Conservation (phyloP, 1,140 invertebrate genomes). For the Elymnias hypermnestra region DNA sequence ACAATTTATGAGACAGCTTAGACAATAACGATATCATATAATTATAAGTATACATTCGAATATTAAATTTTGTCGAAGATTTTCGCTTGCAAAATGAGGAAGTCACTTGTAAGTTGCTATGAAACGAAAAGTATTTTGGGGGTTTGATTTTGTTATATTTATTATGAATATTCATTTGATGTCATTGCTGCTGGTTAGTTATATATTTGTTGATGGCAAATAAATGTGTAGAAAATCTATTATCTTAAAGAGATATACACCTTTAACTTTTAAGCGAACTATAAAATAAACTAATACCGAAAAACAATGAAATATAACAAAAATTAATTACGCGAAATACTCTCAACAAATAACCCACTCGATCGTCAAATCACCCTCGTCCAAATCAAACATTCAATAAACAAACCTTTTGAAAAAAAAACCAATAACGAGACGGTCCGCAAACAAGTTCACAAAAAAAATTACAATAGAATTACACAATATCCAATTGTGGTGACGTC, state of each 20-base stretch:
- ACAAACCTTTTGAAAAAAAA: constrained; percentile 32
- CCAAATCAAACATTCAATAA: constrained; percentile 42
- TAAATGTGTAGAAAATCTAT: too few species aligned
- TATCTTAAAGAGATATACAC: too few species aligned
- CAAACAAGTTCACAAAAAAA: constrained; percentile 49
- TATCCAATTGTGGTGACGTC: constrained; percentile 60
- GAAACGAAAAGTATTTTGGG: too few species aligned
- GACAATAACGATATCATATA: background rate
- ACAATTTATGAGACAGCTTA: constrained; percentile 2
- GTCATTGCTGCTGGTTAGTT: too few species aligned
- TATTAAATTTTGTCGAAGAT: too few species aligned
- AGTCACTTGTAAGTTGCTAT: too few species aligned
- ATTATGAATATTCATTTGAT: too few species aligned
- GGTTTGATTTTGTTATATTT: too few species aligned
- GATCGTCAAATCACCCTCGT: constrained; percentile 23
- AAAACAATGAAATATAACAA: background rate
- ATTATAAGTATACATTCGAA: background rate
- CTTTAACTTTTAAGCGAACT: too few species aligned
- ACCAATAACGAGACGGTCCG: constrained; percentile 33
- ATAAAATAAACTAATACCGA: too few species aligned
- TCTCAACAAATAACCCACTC: constrained; percentile 21
- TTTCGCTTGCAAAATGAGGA: too few species aligned
- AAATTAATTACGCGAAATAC: constrained; percentile 13
- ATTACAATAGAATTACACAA: constrained; percentile 54
- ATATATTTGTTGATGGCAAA: too few species aligned